Percentiles rank a stretch among this genome's conserved stretches.
Evolutionary conservation across 2,888 invertebrate species (phyloP).

Genomic region (Boloria selene): DNA sequence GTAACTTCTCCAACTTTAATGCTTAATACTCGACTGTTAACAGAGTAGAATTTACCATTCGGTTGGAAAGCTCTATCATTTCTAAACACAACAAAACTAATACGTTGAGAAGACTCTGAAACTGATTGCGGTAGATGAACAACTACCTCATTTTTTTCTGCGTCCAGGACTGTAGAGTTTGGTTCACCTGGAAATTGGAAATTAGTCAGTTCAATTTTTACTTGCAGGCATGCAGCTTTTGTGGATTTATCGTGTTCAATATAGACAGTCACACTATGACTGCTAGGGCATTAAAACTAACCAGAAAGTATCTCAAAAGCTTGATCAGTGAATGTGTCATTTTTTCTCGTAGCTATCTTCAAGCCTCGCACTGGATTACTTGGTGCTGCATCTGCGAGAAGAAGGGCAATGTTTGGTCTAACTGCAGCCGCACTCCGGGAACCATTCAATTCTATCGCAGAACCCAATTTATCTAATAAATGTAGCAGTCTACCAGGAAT

Average conservation of each 20-base stretch:
- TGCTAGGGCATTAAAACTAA: constrained; percentile 39
- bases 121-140: constrained; percentile 67
- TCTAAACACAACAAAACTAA: constrained; percentile 76
- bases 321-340: constrained; percentile 53
- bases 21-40: constrained; percentile 78
- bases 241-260: too few species aligned
- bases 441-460: constrained; percentile 57
- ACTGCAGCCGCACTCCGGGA: constrained; percentile 49
- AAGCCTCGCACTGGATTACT: constrained; percentile 60
- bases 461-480: constrained; percentile 63
- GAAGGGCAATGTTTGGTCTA: constrained; percentile 62
- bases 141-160: constrained; percentile 62
- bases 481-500: constrained; percentile 65
- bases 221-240: too few species aligned
- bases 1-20: constrained; percentile 68
- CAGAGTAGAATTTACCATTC: constrained; percentile 40
- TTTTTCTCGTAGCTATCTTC: constrained; percentile 54
- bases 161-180: constrained; percentile 50
- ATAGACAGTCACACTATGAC: neutral
- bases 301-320: constrained; percentile 65
- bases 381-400: constrained; percentile 62
- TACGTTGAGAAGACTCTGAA: constrained; percentile 52
- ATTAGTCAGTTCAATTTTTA: too few species aligned
- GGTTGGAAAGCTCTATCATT: constrained; percentile 70
- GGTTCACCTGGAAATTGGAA: constrained; percentile 50